Conservation (phyloP, 30 jellyfish, hydroid and myxozoan species). For the Aurelia aurita region DNA sequence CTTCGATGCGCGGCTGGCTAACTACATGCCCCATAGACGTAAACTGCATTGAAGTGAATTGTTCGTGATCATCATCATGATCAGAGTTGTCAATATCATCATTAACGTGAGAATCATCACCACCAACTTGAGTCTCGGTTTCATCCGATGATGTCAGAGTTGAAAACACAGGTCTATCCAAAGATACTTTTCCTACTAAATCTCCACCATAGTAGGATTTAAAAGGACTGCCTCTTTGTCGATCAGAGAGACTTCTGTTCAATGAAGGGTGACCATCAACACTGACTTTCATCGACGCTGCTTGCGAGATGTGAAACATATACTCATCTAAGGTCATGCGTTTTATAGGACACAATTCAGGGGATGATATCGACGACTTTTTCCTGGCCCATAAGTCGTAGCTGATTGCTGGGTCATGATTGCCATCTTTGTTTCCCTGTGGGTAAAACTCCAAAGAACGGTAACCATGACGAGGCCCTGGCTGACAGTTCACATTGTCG, state of each 20-base stretch:
- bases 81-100: no score
- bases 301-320: neutral
- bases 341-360: slow-evolving; percentile 11
- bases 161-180: slow-evolving; percentile 10
- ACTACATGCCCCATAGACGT: slow-evolving; percentile 9
- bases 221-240: neutral
- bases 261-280: neutral
- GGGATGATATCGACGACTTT: slow-evolving; percentile 27
- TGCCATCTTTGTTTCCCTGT: neutral
- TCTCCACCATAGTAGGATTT: no score
- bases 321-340: neutral
- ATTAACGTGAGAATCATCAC: no score
- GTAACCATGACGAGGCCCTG: neutral
- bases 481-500: neutral
- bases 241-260: slow-evolving; percentile 44
- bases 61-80: neutral
- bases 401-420: neutral
- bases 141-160: slow-evolving; percentile 28
- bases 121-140: neutral
- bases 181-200: no score
- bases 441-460: slow-evolving; percentile 32
- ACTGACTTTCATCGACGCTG: neutral
- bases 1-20: slow-evolving; percentile 4
- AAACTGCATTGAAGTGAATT: no score
- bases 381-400: neutral